A percentile compares a stretch with the other conserved stretches of the same genome.
These are phyloP conservation scores for Amia ocellicauda DNA, from an alignment of 2,113 vertebrate genomes.

Conservation along the genomic window DNA sequence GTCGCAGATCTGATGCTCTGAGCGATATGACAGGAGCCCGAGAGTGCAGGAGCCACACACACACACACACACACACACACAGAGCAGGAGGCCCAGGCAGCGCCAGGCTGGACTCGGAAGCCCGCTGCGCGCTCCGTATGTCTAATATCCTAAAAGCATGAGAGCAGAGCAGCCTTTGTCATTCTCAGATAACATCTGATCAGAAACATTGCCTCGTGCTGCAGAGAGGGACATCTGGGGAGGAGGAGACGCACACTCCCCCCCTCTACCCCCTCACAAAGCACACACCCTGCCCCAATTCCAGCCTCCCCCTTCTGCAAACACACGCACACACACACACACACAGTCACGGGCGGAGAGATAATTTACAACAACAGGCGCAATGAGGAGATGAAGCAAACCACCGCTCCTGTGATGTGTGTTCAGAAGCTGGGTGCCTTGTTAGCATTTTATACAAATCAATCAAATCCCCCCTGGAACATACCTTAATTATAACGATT, in stretches of 20 bases:
- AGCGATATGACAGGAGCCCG: no score
- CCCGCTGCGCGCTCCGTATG: not conserved
- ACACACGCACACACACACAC: not conserved
- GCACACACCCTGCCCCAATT: not conserved
- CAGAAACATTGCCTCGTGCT: slow-evolving; percentile 28
- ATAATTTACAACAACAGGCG: not conserved
- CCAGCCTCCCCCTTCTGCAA: not conserved
- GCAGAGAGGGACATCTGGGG: slow-evolving; percentile 42
- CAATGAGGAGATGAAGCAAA: no score
- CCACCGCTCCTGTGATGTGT: no score
- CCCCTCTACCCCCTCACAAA: not conserved
- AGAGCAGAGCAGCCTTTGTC: not conserved
- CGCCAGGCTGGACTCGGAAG: slow-evolving; percentile 12
- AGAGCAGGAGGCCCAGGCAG: slow-evolving; percentile 41
- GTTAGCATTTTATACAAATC: no score
- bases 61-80: slow-evolving; percentile 35
- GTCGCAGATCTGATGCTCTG: no score
- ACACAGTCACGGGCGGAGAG: not conserved
- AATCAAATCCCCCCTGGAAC: no score
- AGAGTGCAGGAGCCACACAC: slow-evolving; percentile 25
- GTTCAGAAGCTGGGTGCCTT: no score
- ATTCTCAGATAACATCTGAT: not conserved
- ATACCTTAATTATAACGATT: no score
- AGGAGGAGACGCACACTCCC: slow-evolving; percentile 12
- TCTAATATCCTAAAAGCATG: not conserved